These are phyloP conservation scores for Itoplectis maculator DNA, from an alignment of 2,888 invertebrate species.

Conservation along the genomic window DNA sequence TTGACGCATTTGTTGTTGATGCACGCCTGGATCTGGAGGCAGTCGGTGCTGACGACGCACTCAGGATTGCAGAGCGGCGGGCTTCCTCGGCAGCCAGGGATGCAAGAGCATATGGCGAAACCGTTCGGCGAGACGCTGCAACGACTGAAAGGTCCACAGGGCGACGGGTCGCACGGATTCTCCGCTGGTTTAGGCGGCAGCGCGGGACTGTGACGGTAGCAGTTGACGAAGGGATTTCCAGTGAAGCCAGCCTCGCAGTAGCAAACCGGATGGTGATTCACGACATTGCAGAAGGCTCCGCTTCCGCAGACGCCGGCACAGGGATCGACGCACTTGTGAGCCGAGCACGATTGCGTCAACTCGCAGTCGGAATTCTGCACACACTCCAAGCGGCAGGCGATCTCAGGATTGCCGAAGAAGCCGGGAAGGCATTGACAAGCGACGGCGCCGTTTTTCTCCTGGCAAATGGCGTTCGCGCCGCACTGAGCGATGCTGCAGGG, in stretches of 20 bases:
- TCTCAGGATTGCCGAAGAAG: conserved; percentile 92
- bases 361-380: conserved; percentile 90
- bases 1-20: conserved; percentile 92
- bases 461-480: conserved; percentile 93
- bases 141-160: conserved; percentile 93
- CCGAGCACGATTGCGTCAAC: conserved; percentile 82
- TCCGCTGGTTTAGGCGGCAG: conserved; percentile 84
- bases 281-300: conserved; percentile 90
- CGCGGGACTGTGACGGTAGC: conserved; percentile 85
- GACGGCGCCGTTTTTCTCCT: conserved; percentile 88
- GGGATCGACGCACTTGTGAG: conserved; percentile 89
- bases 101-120: conserved; percentile 88
- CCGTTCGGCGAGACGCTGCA: conserved; percentile 88
- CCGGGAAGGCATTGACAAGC: conserved; percentile 90
- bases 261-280: conserved; percentile 93
- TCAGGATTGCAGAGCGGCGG: conserved; percentile 94
- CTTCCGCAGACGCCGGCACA: conserved; percentile 90
- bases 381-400: conserved; percentile 92
- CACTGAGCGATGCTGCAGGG: conserved; percentile 92
- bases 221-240: conserved; percentile 89
- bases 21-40: conserved; percentile 91
- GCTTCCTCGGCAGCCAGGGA: conserved; percentile 91
- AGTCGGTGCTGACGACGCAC: conserved; percentile 93
- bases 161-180: conserved; percentile 85
- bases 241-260: conserved; percentile 88